Conservation (phyloP, 2,797 vertebrate genomes). For the Micromesistius poutassou region DNA sequence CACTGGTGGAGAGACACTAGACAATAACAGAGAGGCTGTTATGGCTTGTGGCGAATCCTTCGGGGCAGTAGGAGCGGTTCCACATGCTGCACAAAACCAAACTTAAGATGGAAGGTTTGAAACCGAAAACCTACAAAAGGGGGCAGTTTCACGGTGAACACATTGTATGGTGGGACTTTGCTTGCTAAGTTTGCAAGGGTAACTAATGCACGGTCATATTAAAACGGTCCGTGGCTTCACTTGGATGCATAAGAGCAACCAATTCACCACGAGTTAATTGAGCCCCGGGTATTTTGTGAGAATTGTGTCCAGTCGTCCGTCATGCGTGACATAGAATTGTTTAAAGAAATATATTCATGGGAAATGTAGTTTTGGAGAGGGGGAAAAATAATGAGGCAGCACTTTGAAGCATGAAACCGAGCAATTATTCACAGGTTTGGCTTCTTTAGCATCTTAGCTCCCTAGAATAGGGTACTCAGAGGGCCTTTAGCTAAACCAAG, state of each 20-base stretch:
- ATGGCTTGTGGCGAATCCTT: neutral
- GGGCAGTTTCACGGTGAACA: neutral
- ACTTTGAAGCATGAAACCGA: neutral
- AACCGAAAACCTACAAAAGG: neutral
- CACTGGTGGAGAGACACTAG: neutral
- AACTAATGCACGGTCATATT: neutral
- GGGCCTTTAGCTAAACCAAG: slow-evolving; percentile 18
- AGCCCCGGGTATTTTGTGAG: neutral
- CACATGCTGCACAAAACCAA: neutral
- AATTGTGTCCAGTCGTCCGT: neutral
- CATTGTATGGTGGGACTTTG: too few species aligned
- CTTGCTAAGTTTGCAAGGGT: neutral
- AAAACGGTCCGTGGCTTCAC: neutral
- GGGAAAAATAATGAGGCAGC: too few species aligned
- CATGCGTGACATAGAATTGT: neutral
- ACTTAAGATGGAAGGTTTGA: neutral
- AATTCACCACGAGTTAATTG: neutral
- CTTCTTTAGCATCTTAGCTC: neutral
- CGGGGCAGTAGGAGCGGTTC: too few species aligned
- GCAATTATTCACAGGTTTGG: neutral
- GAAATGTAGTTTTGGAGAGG: neutral
- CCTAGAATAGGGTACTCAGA: slow-evolving; percentile 9
- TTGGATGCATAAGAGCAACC: neutral
- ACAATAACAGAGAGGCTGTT: neutral
- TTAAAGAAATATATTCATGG: neutral